Evolutionary conservation across 2,113 vertebrate genomes (phyloP).

Genomic region (Leiothrix lutea): DNA sequence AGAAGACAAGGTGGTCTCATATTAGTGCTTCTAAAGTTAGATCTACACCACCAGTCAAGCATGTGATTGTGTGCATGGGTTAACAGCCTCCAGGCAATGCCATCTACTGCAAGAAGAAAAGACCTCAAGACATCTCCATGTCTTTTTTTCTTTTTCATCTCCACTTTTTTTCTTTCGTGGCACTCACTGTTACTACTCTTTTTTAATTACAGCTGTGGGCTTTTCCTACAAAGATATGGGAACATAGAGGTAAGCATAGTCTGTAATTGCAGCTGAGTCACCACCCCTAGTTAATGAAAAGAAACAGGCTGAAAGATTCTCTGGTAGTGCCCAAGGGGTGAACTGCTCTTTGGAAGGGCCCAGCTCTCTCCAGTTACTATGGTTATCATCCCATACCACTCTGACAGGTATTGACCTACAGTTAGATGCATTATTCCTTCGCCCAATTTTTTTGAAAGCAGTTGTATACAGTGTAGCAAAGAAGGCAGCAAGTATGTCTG

Average conservation of each 20-base stretch:
- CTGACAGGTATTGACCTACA: too few species aligned
- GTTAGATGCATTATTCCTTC: fast-evolving
- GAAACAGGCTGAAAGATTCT: not conserved
- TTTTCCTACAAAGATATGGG: not conserved
- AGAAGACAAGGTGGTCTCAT: not conserved
- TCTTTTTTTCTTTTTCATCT: too few species aligned
- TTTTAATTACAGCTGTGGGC: not conserved
- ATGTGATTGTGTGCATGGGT: fast-evolving
- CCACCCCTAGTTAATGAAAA: not conserved
- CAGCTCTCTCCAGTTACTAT: not conserved
- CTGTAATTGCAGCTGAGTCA: not conserved
- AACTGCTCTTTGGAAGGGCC: not conserved
- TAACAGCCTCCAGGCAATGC: not conserved
- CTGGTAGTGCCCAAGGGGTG: not conserved
- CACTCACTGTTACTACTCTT: not conserved
- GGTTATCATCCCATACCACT: not conserved
- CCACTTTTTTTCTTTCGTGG: not conserved
- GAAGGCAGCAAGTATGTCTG: not conserved
- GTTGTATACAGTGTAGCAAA: not conserved
- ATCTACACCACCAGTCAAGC: not conserved
- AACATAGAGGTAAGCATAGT: not conserved
- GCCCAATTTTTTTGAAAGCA: not conserved
- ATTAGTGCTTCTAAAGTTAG: not conserved
- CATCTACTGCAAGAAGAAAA: not conserved
- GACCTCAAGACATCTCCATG: not conserved